These are phyloP conservation scores for Drosophila novamexicana DNA, from an alignment of 1,140 invertebrate genomes.

Conservation along the genomic window DNA sequence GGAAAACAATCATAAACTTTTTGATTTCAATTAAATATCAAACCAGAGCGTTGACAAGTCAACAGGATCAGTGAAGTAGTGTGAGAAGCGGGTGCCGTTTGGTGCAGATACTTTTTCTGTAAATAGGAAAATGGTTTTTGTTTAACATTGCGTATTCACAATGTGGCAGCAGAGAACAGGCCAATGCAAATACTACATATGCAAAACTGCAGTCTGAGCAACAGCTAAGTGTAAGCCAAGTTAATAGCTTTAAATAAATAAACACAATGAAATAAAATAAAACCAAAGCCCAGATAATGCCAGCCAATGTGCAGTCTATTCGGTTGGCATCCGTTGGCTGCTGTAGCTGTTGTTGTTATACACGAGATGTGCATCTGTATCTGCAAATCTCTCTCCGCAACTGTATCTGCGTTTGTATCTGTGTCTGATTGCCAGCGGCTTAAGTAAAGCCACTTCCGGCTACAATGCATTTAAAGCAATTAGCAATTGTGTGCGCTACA, in stretches of 20 bases:
- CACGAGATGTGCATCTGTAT: slow-evolving; percentile 5
- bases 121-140: slow-evolving; percentile 54
- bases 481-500: slow-evolving; percentile 66
- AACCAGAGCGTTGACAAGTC: slow-evolving; percentile 39
- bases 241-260: slow-evolving; percentile 76
- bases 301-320: slow-evolving; percentile 57
- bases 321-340: slow-evolving; percentile 19
- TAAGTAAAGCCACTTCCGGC: slow-evolving; percentile 70
- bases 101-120: slow-evolving; percentile 13
- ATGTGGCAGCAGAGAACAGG: neutral
- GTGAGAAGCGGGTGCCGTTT: neutral
- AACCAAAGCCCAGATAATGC: slow-evolving; percentile 59
- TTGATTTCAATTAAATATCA: slow-evolving; percentile 70
- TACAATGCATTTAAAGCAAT: slow-evolving; percentile 77
- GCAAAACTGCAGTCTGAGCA: slow-evolving; percentile 15
- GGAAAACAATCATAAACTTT: slow-evolving; percentile 70
- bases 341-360: slow-evolving; percentile 7
- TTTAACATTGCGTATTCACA: slow-evolving; percentile 42
- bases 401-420: slow-evolving; percentile 15
- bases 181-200: slow-evolving; percentile 12
- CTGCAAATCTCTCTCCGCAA: neutral
- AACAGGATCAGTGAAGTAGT: slow-evolving; percentile 5
- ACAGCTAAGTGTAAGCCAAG: slow-evolving; percentile 43
- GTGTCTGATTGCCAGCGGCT: slow-evolving; percentile 57
- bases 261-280: slow-evolving; percentile 48